Conservation (phyloP, 2,113 vertebrate genomes). For the Scopus umbretta region DNA sequence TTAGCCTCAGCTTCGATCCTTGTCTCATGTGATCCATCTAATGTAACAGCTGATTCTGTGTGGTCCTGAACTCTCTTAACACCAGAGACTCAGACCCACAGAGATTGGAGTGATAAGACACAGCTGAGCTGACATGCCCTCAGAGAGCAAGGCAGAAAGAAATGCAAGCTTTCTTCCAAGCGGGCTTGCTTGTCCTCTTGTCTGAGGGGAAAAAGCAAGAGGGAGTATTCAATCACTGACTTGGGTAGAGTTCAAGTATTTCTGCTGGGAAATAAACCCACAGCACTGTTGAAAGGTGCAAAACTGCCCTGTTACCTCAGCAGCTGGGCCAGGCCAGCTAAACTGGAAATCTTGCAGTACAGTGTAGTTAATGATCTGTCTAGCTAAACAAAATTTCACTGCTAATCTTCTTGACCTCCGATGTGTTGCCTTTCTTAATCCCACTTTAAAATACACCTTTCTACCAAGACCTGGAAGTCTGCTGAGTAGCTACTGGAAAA, state of each 20-base stretch:
- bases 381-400: neutral
- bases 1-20: neutral
- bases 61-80: constrained; percentile 30
- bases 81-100: neutral
- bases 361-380: neutral
- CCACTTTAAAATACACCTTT: neutral
- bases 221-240: neutral
- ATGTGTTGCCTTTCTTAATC: neutral
- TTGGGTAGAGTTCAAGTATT: neutral
- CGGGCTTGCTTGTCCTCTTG: neutral
- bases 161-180: neutral
- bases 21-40: neutral
- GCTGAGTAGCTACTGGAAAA: neutral
- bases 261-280: neutral
- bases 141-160: neutral
- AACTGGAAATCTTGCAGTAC: neutral
- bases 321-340: neutral
- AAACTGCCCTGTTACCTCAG: neutral
- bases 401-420: neutral
- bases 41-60: neutral
- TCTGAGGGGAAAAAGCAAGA: neutral
- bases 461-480: neutral
- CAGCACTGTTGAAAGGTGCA: neutral
- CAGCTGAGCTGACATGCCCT: neutral
- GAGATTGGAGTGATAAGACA: neutral